Evolutionary conservation across 2,888 invertebrate genomes (phyloP).

Genomic region (Bursaphelenchus okinawaensis): DNA sequence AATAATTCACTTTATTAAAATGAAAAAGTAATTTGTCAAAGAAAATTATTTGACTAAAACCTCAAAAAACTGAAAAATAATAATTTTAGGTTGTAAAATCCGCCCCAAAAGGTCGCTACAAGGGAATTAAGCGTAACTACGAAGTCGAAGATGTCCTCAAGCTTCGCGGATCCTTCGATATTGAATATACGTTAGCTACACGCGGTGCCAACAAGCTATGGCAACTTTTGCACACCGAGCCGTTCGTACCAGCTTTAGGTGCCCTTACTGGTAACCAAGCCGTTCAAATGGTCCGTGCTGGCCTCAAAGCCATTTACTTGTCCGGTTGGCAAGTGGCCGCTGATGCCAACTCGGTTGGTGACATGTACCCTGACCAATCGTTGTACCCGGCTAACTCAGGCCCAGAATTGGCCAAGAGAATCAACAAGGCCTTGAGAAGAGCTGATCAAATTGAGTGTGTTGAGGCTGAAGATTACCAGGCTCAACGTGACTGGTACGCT

Average conservation of each 20-base stretch:
- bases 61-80: too few relatives aligned
- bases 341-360: slow-evolving; percentile 58
- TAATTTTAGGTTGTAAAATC: slow-evolving; percentile 46
- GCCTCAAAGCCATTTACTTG: slow-evolving; percentile 59
- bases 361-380: slow-evolving; percentile 59
- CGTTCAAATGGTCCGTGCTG: slow-evolving; percentile 59
- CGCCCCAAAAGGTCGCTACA: slow-evolving; percentile 57
- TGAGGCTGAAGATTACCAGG: slow-evolving; percentile 53
- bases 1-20: too few relatives aligned
- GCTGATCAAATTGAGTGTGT: slow-evolving; percentile 56
- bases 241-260: slow-evolving; percentile 58
- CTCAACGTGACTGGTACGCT: slow-evolving; percentile 55
- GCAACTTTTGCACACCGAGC: slow-evolving; percentile 56
- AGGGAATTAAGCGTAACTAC: slow-evolving; percentile 57
- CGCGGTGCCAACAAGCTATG: slow-evolving; percentile 58
- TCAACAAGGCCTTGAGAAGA: slow-evolving; percentile 57
- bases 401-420: slow-evolving; percentile 55
- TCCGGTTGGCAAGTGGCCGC: slow-evolving; percentile 60
- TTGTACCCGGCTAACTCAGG: slow-evolving; percentile 59
- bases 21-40: too few relatives aligned
- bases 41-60: too few relatives aligned
- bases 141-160: slow-evolving; percentile 57
- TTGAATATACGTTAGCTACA: slow-evolving; percentile 58
- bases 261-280: slow-evolving; percentile 59
- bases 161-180: slow-evolving; percentile 57